Evolutionary conservation across 2,888 invertebrate genomes (phyloP), one percentile per base, ranked within the genome.

Genomic region (Cryptosula pallasiana): DNA sequence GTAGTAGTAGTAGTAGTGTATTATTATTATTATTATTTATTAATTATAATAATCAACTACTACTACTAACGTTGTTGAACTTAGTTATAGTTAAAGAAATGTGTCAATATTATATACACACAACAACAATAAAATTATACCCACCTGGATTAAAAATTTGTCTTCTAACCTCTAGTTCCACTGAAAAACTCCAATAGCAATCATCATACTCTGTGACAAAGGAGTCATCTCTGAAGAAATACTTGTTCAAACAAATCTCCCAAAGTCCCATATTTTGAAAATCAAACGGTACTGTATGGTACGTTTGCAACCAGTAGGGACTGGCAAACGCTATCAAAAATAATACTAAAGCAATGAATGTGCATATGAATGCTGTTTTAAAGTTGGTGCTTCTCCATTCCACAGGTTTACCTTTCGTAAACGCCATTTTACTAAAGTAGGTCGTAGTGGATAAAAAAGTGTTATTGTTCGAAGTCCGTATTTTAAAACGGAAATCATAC

Each of bases 111-210:
- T 45, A 20, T 45, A 45, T 45, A 45, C 45, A 9, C 9, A 45
- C 9, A 45, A 13, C 9, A 20, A 13, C 20, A 20, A 9, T 45
- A 13, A 45, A 45, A 45, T 63, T 34, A 58, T 9, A 58, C 58
- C 5, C n/a, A 70, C 70, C 45, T 70, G 70, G 70, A 36, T 36
- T 36, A 23, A 36, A 36, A 2, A 25, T 82, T 92, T 94, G 86
- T 74, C 78, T 78, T 70, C 73, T 74, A 71, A 76, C 77, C 57
- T 76, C 75, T 29, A 73, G 73, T 2, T 95, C 95, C 83, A 94
- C 94, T 86, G 95, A 93, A 80, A 95, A 94, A 74, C 95, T 91
- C 94, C 95, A 95, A 92, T 93, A 94, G 81, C 95, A 96, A 0
- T 92, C 93, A 79, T 95, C 94, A 85, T 94, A 95, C 85, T 92